Percentiles rank a stretch among this genome's conserved stretches.
Evolutionary conservation across 2,113 vertebrate species (phyloP).

Genomic region (Mesoclemmys tuberculata): DNA sequence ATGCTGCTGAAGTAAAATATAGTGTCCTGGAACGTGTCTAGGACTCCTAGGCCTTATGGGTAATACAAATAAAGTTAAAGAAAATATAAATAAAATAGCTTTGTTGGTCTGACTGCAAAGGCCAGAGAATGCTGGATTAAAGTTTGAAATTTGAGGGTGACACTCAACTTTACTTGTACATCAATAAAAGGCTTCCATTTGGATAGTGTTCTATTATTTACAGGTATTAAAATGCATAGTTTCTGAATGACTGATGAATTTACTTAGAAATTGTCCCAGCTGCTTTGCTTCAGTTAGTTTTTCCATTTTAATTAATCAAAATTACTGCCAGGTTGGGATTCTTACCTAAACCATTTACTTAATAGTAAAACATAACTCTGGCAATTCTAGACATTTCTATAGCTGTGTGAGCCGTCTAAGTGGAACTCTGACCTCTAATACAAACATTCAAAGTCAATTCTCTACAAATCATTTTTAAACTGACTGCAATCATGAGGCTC

Average conservation of each 20-base stretch:
- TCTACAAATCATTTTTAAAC: constrained; percentile 73
- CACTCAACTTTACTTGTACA: constrained; percentile 47
- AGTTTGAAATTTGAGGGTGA: constrained; percentile 64
- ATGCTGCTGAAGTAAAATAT: neutral
- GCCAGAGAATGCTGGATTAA: constrained; percentile 13
- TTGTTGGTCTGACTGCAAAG: constrained; percentile 13
- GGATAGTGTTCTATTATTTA: constrained; percentile 67
- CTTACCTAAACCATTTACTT: constrained; percentile 47
- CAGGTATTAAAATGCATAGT: constrained; percentile 68
- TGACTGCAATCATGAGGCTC: constrained; percentile 42
- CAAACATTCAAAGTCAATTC: constrained; percentile 76
- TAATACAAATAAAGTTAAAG: neutral
- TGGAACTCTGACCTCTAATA: constrained; percentile 79
- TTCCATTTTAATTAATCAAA: constrained; percentile 66
- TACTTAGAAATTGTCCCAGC: constrained; percentile 65
- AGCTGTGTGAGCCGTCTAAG: constrained; percentile 51
- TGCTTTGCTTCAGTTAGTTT: constrained; percentile 60
- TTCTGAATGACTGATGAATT: constrained; percentile 70
- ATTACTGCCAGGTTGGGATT: constrained; percentile 41
- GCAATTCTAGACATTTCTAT: constrained; percentile 36
- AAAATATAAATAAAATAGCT: constrained; percentile 8
- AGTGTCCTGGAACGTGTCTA: neutral
- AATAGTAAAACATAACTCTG: constrained; percentile 27
- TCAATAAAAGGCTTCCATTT: constrained; percentile 62
- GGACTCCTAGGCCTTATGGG: neutral